These are phyloP conservation scores for Halichoeres trimaculatus DNA, from an alignment of 2,113 vertebrate genomes.

Conservation along the genomic window DNA sequence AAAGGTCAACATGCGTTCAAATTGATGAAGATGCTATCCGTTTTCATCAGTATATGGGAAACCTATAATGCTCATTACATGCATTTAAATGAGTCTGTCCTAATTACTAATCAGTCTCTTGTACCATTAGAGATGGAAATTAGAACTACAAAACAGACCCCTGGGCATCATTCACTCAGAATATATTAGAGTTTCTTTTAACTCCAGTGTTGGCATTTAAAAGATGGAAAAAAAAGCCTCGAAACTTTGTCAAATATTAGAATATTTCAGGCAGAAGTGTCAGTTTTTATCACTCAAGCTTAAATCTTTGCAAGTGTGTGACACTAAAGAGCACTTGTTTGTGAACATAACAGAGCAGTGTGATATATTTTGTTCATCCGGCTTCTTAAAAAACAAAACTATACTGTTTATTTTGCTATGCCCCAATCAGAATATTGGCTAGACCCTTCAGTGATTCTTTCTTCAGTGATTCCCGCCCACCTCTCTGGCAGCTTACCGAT, in stretches of 20 bases:
- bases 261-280: constrained; percentile 14
- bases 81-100: constrained; percentile 73
- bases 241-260: constrained; percentile 40
- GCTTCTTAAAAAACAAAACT: constrained; percentile 71
- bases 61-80: constrained; percentile 81
- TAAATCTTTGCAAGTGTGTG: constrained; percentile 19
- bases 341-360: constrained; percentile 55
- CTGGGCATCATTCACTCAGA: constrained; percentile 69
- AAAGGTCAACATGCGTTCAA: constrained; percentile 80
- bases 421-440: constrained; percentile 82
- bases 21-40: constrained; percentile 76
- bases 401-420: constrained; percentile 77
- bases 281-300: constrained; percentile 27
- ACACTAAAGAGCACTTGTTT: constrained; percentile 53
- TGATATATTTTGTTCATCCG: constrained; percentile 65
- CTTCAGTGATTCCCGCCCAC: constrained; percentile 84
- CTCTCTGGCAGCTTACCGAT: constrained; percentile 85
- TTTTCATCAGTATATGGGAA: constrained; percentile 64
- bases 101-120: constrained; percentile 82
- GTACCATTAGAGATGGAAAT: constrained; percentile 85
- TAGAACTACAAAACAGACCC: constrained; percentile 81
- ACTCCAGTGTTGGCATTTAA: constrained; percentile 50
- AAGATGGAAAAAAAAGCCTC: constrained; percentile 33
- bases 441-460: constrained; percentile 82
- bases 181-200: constrained; percentile 69